Base-by-base conservation (phyloP, 2,797 vertebrate genomes). In the Melanogrammus aeglefinus region DNA sequence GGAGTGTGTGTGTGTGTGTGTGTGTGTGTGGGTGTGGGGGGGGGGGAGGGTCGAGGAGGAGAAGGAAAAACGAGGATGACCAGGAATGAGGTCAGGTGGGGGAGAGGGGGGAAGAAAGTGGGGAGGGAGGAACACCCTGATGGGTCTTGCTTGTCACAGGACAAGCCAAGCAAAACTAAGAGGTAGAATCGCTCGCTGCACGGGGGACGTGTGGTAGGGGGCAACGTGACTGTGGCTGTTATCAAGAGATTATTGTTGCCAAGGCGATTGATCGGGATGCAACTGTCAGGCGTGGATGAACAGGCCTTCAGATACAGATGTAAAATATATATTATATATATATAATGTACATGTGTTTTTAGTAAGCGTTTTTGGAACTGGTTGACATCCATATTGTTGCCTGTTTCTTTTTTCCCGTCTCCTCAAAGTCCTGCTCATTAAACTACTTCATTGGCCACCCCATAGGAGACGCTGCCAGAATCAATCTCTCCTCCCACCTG, bases 71-170 rank as follows among this genome's bases (percentile, higher is more conserved):
- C 72, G 87, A 86, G 91, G 87, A 91, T 94, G 94, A 94, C 93
- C n/a, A n/a, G 94, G 93, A 95, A 94, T 94, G 93, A 91, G 94
- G 94, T 94, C 93, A 94, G 89, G 86, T 85, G 85, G 84, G 91
- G 89, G 86, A 79, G 76, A 35, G 10, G 72, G 44, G 79, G 74
- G 72, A 72, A n/a, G 29, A 31, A 24, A 47, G 71, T n/a, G 69
- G 44, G 77, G 81, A 77, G 88, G 85, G 84, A 85, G 84, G 84
- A 91, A 88, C 89, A 93, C 93, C 94, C n/a, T 94, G 92, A 94
- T 94, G 92, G 92, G 91, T 93, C 91, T 89, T 82, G 84, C 91
- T n/a, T 93, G 93, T 92, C 92, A 93, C 90, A 93, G 93, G 92
- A 89, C 91, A 92, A 93, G 90, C 89, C 89, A 89, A 86, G 91